Percentiles rank a stretch among this genome's conserved stretches.
Evolutionary conservation across 2,113 vertebrate genomes (phyloP).

Genomic region (Arvicanthis niloticus): DNA sequence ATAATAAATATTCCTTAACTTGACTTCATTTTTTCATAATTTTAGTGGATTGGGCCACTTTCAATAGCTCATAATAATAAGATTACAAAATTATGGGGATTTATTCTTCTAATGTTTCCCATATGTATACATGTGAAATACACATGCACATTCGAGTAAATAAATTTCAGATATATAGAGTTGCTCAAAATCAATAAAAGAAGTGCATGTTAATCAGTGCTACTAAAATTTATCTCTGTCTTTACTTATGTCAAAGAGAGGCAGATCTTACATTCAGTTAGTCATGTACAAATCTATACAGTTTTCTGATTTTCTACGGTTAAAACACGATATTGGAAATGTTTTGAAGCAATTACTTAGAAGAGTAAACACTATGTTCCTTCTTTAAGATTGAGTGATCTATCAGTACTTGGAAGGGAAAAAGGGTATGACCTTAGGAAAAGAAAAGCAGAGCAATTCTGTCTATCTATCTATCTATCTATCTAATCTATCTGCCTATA

Average conservation of each 20-base stretch:
- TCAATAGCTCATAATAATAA: neutral
- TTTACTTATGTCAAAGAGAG: neutral
- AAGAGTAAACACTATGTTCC: neutral
- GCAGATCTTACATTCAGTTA: neutral
- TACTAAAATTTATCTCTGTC: neutral
- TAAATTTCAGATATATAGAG: neutral
- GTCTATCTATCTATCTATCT: neutral
- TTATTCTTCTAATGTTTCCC: neutral
- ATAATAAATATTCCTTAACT: neutral
- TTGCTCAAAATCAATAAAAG: neutral
- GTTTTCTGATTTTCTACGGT: neutral
- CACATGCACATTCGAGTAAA: neutral
- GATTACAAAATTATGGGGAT: neutral
- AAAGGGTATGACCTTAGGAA: neutral
- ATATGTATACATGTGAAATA: neutral
- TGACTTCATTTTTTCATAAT: neutral
- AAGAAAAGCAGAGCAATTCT: neutral
- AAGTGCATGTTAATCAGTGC: neutral
- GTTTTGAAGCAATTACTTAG: neutral
- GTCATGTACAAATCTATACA: neutral
- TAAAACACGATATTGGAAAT: neutral
- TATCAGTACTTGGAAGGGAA: neutral
- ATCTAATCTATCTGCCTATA: neutral
- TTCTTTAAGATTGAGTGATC: neutral
- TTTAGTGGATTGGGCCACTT: neutral